Evolutionary conservation across 2,888 invertebrate genomes (phyloP).

Genomic region (Galerucella nymphaeae): DNA sequence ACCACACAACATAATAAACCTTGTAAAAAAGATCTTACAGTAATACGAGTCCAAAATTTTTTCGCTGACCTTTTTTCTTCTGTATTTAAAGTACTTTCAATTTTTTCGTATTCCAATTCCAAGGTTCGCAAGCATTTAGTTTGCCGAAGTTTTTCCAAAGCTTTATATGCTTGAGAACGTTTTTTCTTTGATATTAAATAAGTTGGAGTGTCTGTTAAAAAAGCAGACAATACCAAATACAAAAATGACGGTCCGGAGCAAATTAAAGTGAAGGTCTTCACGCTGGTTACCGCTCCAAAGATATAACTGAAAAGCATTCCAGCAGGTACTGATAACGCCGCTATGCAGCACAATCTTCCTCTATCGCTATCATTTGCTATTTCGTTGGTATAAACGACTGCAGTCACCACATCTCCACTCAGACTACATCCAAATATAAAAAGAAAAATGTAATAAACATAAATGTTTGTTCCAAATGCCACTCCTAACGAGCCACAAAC

Average conservation of each 20-base stretch:
- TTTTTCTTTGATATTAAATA: slow-evolving; percentile 33
- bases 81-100: slow-evolving; percentile 71
- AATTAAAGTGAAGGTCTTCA: slow-evolving; percentile 1
- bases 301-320: slow-evolving; percentile 14
- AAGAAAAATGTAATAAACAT: slow-evolving; percentile 66
- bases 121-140: slow-evolving; percentile 6
- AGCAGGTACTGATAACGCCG: slow-evolving; percentile 17
- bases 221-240: slow-evolving; percentile 23
- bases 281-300: background rate
- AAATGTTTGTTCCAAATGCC: slow-evolving; percentile 24
- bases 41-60: slow-evolving; percentile 17
- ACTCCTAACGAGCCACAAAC: background rate
- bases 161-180: slow-evolving; percentile 9
- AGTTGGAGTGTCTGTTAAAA: slow-evolving; percentile 44
- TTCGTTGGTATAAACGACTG: slow-evolving; percentile 88
- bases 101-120: slow-evolving; percentile 19
- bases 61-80: slow-evolving; percentile 51
- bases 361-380: slow-evolving; percentile 82
- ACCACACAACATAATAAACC: slow-evolving; percentile 79
- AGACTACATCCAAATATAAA: slow-evolving; percentile 73
- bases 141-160: slow-evolving; percentile 18
- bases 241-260: slow-evolving; percentile 35
- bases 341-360: slow-evolving; percentile 73
- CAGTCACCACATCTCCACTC: slow-evolving; percentile 76
- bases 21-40: slow-evolving; percentile 72